Evolutionary conservation across 2,797 vertebrate species (phyloP), one percentile per base, ranked within the genome.

Genomic region (Gymnoscopelus braueri): DNA sequence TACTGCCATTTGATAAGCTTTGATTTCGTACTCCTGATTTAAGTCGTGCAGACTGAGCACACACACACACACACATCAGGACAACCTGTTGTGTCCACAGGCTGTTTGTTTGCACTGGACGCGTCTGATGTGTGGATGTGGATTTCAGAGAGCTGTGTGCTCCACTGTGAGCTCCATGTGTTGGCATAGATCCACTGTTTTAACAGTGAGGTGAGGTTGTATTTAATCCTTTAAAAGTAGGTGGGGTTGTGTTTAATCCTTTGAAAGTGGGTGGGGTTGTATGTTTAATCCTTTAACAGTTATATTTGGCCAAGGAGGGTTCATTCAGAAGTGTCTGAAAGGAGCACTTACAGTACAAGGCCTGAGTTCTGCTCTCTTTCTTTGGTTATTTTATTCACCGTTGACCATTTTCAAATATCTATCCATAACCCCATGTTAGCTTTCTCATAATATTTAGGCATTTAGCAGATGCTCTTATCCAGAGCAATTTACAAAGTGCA

Each of bases 221-320:
- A 72, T 69, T 73, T 54, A 67, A 49, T 53, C 69, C 63, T 67
- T 55, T 26, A 66, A 39, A 48, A 64, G 82, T 44, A 44, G 39
- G 39, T 44, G 39, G 9, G 39, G 7, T 44, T 67, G 72, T 72
- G 72, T 69, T 73, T 54, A 67, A 49, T 53, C 69, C 63, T 67
- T 55, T 26, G 64, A 39, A 48, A 64, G 82, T 69, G 69, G 80
- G 80, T 77, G 69, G 76, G 83, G 71, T 77, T 85, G 79, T 7
- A 6, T 9, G 39, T 39, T 7, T 39, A 39, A 39, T 39, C 39
- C 39, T 32, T 32, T 32, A 9, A 44, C 8, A 44, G 39, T 44
- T 44, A 2, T 78, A 77, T 81, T 83, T 83, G 76, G 69, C 60
- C 13, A 14, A 49, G 53, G 62, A 66, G 76, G 84, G 79, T 67